A percentile compares a stretch with the other conserved stretches of the same genome.
phyloP scores from a whole-genome alignment of 1,140 invertebrate genomes.

The Triops longicaudatus region DNA sequence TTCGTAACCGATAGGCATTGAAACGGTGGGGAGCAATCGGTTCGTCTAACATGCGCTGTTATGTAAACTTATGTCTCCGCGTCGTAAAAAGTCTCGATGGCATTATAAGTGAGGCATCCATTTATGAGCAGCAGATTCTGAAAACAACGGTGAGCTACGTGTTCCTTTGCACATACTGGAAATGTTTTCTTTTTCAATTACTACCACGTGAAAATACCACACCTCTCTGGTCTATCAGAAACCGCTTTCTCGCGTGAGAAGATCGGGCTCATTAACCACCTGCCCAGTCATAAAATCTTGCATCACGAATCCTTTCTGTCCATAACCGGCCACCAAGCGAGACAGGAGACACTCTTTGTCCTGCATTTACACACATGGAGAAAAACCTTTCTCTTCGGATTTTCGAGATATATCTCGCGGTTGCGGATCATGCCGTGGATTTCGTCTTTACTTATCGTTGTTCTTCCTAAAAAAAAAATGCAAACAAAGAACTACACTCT shows the following conservation, averaged over 20 bases:
- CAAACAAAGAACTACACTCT: too few species aligned
- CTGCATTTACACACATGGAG: too few species aligned
- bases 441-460: too few species aligned
- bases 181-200: not conserved
- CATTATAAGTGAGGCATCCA: not conserved
- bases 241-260: not conserved
- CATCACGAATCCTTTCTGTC: not conserved
- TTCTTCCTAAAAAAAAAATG: too few species aligned
- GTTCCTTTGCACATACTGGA: not conserved
- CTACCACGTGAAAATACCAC: not conserved
- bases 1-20: too few species aligned
- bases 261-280: not conserved
- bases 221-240: not conserved
- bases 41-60: too few species aligned
- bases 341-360: not conserved
- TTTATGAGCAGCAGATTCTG: not conserved
- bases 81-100: not conserved
- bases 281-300: constrained; percentile 2
- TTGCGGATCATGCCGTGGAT: too few species aligned
- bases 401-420: too few species aligned
- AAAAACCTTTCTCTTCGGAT: too few species aligned
- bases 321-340: not conserved
- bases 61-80: not conserved
- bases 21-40: too few species aligned
- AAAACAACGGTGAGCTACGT: not conserved